A percentile compares a stretch with the other conserved stretches of the same genome.
phyloP scores from a whole-genome alignment of 2,797 vertebrate species.

The Cyclura pinguis region DNA sequence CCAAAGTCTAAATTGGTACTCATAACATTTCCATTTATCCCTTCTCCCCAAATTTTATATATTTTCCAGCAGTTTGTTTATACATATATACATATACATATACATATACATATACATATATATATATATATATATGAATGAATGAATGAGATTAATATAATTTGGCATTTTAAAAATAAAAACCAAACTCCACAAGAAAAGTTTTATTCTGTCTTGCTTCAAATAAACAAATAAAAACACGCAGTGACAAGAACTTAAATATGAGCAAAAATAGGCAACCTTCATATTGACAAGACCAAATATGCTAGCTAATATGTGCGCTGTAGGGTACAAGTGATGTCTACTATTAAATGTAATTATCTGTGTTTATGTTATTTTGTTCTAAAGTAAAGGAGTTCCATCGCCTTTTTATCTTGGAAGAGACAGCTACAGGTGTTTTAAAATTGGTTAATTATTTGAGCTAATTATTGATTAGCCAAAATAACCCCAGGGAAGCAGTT shows the following conservation, averaged over 20 bases:
- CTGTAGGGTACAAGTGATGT: neutral
- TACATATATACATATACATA: no score
- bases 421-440: neutral
- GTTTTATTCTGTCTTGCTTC: neutral
- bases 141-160: neutral
- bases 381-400: neutral
- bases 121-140: no score
- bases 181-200: neutral
- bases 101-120: neutral
- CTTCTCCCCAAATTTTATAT: neutral
- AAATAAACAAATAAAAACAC: neutral
- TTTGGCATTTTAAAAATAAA: neutral
- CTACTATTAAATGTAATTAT: neutral
- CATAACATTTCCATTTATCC: neutral
- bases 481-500: neutral
- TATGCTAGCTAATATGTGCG: neutral
- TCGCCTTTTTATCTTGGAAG: neutral
- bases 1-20: no score
- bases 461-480: constrained; percentile 25
- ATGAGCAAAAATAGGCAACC: neutral
- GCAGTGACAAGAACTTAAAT: neutral
- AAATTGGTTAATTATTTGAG: constrained; percentile 21
- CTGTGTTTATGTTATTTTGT: neutral
- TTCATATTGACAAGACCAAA: neutral
- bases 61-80: neutral